Base-by-base conservation (phyloP, 2,797 vertebrate genomes). In the Phrynocephalus forsythii region DNA sequence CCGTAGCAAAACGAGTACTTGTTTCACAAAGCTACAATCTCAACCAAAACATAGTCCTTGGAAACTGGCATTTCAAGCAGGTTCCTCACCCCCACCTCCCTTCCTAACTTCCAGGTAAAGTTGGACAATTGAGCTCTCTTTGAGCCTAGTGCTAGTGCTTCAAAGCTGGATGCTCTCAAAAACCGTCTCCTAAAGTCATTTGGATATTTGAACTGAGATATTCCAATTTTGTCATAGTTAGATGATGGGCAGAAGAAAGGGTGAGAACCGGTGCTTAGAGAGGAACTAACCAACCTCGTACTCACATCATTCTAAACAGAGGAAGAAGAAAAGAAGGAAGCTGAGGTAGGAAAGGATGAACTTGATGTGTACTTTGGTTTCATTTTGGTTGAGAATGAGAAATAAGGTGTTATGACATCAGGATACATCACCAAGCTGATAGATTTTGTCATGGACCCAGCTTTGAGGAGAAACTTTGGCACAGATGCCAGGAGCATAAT, bases 1-100 rank as follows among this genome's bases (percentile, higher is more conserved):
- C 50, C 77, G 92, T 88, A 88, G 50, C 33, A 6, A 87, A 88
- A 93, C 28, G 82, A 89, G 8, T 38, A 87, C 77, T 84, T 77
- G 10, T 83, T 48, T 30, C 80, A 86, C 87, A 24, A 72, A 66
- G 71, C 63, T 82, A 10, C 66, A 56, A 87, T 52, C 82, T 84
- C 63, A 84, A 68, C 79, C 76, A 50, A 82, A 71, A 83, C 33
- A 44, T 2, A 9, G 20, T 16, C 10, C 56, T 84, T 1, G 0
- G 30, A 91, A 92, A 85, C 0, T 2, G 22, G 2, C 81, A 33
- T 3, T 79, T 38, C 88, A 75, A 80, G 50, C 52, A 56, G 52
- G 52, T 56, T 56, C 8, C 52, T 56, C 52, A 8, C 52, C 52
- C 52, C 52, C 13, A 11, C 6, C 52, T 11, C 52, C 13, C 3